Conservation (phyloP, 2,797 vertebrate genomes). For the Acanthiza pusilla region DNA sequence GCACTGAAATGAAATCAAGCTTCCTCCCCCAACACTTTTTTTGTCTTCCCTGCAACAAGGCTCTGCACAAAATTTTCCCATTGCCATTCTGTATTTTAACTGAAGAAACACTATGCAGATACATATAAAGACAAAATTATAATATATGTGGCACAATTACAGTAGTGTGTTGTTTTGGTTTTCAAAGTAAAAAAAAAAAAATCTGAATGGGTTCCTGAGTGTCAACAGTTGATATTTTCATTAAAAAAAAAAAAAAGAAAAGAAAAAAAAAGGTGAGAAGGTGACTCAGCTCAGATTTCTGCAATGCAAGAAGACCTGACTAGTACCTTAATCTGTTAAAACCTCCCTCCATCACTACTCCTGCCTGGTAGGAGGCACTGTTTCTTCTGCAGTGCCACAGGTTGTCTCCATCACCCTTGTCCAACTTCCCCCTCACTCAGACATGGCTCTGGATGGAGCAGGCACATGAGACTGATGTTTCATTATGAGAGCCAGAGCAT, state of each 20-base stretch:
- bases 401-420: accelerated
- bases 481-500: background rate
- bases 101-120: background rate
- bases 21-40: background rate
- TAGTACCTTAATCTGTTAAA: background rate
- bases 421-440: background rate
- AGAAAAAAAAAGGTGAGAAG: background rate
- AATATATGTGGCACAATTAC: background rate
- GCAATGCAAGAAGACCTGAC: background rate
- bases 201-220: background rate
- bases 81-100: background rate
- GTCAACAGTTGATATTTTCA: background rate
- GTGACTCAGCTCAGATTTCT: background rate
- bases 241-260: background rate
- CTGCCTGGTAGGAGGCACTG: background rate
- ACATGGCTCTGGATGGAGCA: accelerated
- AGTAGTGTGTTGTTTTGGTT: background rate
- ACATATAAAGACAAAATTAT: background rate
- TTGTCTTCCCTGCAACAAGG: background rate
- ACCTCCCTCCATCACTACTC: background rate
- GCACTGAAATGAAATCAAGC: background rate
- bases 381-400: background rate
- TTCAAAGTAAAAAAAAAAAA: background rate
- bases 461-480: background rate
- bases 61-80: background rate